Evolutionary conservation across 2,113 vertebrate genomes (phyloP), one percentile per base, ranked within the genome.

Genomic region (Acanthisitta chloris): DNA sequence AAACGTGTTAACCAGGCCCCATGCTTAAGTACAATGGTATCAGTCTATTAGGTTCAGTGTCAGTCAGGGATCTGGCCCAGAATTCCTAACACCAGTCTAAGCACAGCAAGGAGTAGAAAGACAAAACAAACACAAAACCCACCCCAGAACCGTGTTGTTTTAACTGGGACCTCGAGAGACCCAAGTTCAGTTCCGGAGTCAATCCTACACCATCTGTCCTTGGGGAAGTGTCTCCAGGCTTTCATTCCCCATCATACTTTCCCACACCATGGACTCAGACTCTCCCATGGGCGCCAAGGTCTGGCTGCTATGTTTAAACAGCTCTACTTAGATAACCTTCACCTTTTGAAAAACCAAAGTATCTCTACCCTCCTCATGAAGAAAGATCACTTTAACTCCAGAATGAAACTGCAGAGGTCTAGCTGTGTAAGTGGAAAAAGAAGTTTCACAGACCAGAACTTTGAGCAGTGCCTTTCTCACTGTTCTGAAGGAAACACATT

Each of bases 161-260:
- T 94, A 93, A 86, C 43, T 26, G 25, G 46, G 73, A 84, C 90
- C 71, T n/a, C 92, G 73, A 54, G 96, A 89, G 91, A 94, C 61
- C 14, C 40, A 64, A 71, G 70, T 89, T 82, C 61, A 66, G 54
- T 81, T 91, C 86, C 4, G 0, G 70, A 86, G 81, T 84, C 72
- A 79, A 67, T 46, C 81, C 85, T 34, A 62, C 69, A 81, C 29
- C 70, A 72, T 91, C 61, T 69, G 71, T 71, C 80, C 92, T 78
- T 49, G 36, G 76, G 72, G 87, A 94, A 92, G 17, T 14, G 36
- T 93, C 80, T 49, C 83, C 73, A 81, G 65, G 28, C 74, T 55
- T 94, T 85, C 81, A 65, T 49, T 93, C 45, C 73, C 65, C 80
- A 49, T 57, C 26, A 10, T 29, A 93, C 25, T 96, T 97, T 96